Evolutionary conservation across 2,888 invertebrate genomes (phyloP).

Genomic region (Andrena camellia): DNA sequence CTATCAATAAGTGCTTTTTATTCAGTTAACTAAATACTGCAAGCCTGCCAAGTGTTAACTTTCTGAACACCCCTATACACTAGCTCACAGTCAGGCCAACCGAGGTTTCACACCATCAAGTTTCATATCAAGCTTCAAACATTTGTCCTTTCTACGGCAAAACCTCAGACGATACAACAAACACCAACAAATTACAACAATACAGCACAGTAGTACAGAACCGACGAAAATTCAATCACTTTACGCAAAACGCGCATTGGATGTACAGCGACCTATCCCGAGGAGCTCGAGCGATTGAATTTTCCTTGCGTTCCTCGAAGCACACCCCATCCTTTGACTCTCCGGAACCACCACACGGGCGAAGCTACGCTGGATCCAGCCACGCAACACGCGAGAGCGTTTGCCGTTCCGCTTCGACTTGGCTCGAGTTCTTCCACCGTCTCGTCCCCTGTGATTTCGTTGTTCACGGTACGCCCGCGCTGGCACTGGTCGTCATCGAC

Average conservation of each 20-base stretch:
- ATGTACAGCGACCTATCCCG: neutral
- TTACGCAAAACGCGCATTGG: neutral
- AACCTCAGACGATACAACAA: no score
- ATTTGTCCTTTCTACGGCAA: no score
- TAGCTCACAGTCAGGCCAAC: no score
- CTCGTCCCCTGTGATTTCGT: constrained; percentile 65
- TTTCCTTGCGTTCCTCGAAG: neutral
- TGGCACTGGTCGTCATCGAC: constrained; percentile 11
- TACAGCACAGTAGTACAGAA: no score
- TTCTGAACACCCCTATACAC: no score
- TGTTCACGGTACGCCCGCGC: constrained; percentile 52
- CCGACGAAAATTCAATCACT: neutral
- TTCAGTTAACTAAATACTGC: no score
- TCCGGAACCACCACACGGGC: neutral
- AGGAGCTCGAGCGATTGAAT: neutral
- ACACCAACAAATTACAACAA: no score
- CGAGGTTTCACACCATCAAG: no score
- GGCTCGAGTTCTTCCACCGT: constrained; percentile 8
- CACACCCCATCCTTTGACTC: neutral
- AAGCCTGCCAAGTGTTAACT: no score
- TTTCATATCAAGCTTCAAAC: no score
- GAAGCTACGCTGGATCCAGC: constrained; percentile 10
- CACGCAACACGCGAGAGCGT: constrained; percentile 25
- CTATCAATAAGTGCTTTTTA: no score
- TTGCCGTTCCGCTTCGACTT: constrained; percentile 19